phyloP scores from a whole-genome alignment of 2,888 invertebrate species.

The Galeopsomyia nigrocyanea region DNA sequence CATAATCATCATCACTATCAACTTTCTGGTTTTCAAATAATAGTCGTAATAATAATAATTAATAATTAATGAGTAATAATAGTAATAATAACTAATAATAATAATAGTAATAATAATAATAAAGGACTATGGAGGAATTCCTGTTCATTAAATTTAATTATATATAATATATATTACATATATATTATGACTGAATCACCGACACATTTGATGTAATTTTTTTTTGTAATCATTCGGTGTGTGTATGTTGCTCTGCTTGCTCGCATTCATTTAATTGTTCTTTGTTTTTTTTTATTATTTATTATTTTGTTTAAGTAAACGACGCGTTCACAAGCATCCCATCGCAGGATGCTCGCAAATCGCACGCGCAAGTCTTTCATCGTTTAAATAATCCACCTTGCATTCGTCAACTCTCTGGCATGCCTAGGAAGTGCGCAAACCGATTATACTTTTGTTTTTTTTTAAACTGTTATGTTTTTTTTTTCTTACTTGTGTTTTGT shows the following conservation, averaged over 20 bases:
- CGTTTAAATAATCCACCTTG: constrained; percentile 47
- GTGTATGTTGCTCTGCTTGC: constrained; percentile 45
- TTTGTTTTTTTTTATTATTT: constrained; percentile 49
- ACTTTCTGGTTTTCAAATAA: constrained; percentile 47
- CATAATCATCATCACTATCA: constrained; percentile 33
- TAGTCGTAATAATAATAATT: constrained; percentile 48
- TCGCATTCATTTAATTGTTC: constrained; percentile 54
- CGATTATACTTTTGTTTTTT: constrained; percentile 49
- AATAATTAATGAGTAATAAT: constrained; percentile 49
- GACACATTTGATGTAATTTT: constrained; percentile 57
- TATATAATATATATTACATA: constrained; percentile 67
- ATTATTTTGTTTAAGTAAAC: constrained; percentile 61
- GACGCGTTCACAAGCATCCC: constrained; percentile 56
- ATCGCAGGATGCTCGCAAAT: constrained; percentile 43
- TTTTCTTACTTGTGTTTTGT: constrained; percentile 45
- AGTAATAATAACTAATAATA: constrained; percentile 41
- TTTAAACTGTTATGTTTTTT: constrained; percentile 45
- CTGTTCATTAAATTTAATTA: constrained; percentile 62
- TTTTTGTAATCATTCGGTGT: constrained; percentile 51
- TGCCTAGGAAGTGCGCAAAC: constrained; percentile 57
- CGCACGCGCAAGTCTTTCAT: constrained; percentile 61
- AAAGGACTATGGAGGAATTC: constrained; percentile 67
- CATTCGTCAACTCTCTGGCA: constrained; percentile 50
- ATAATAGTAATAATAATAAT: constrained; percentile 57
- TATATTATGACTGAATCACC: constrained; percentile 68